Evolutionary conservation across 1,140 invertebrate genomes (phyloP).

Genomic region (Mesaphorura yosii): DNA sequence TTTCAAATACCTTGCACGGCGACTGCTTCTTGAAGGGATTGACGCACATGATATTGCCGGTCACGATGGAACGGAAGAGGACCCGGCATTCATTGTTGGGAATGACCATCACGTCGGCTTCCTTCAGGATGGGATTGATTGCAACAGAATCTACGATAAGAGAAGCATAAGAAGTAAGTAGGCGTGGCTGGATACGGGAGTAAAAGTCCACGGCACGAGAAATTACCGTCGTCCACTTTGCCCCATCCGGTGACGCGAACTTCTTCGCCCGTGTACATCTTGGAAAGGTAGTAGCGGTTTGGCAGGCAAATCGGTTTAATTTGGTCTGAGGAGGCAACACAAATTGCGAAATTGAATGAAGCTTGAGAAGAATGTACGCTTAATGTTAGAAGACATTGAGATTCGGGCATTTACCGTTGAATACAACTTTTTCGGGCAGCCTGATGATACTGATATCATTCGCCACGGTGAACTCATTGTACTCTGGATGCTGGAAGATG

Average conservation of each 20-base stretch:
- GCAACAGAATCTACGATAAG: not conserved
- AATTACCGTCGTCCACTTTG: not conserved
- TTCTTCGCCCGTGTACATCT: slow-evolving; percentile 14
- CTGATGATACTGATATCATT: slow-evolving; percentile 27
- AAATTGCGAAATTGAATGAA: not conserved
- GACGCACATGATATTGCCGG: not conserved
- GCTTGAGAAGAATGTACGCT: not conserved
- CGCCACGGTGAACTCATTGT: slow-evolving; percentile 20
- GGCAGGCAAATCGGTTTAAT: slow-evolving; percentile 28
- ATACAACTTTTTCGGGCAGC: slow-evolving; percentile 22
- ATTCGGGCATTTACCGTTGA: slow-evolving; percentile 16
- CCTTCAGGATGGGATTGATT: not conserved
- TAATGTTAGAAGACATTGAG: no score
- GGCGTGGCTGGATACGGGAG: no score
- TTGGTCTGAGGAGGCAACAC: slow-evolving; percentile 11
- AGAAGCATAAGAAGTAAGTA: no score
- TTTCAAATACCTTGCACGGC: not conserved
- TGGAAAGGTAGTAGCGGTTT: slow-evolving; percentile 14
- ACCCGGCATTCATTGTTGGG: not conserved
- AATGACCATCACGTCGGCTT: not conserved
- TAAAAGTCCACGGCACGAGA: no score
- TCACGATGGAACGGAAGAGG: not conserved
- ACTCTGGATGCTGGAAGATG: slow-evolving; percentile 27
- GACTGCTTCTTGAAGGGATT: not conserved
- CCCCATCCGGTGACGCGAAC: slow-evolving; percentile 14